phyloP scores from a whole-genome alignment of 2,888 invertebrate species.

The Dryobotodes eremita region DNA sequence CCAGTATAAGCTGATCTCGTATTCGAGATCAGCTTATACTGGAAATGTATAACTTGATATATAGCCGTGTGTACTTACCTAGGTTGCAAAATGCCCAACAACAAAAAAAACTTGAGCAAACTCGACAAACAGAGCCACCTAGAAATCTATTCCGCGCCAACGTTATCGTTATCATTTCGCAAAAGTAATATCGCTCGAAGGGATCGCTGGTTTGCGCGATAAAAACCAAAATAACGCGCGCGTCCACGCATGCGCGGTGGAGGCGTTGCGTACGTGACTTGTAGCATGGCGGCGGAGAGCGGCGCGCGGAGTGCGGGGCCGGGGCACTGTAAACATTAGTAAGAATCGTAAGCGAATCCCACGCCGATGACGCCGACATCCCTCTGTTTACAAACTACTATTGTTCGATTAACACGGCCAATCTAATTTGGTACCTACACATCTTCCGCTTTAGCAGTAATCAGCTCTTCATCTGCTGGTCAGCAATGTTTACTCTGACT shows the following conservation, averaged over 20 bases:
- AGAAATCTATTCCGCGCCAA: conserved; percentile 40
- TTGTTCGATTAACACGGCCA: conserved; percentile 65
- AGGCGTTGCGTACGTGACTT: conserved; percentile 87
- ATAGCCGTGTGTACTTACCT: not conserved
- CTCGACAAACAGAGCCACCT: conserved; percentile 7
- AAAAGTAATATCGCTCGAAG: conserved; percentile 92
- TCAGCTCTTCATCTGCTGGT: conserved; percentile 33
- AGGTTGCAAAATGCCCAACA: not conserved
- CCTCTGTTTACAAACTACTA: conserved; percentile 80
- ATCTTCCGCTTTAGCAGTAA: conserved; percentile 21
- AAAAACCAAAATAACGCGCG: conserved; percentile 82
- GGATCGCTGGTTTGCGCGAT: conserved; percentile 78
- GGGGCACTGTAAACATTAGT: conserved; percentile 80
- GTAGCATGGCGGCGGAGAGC: conserved; percentile 84
- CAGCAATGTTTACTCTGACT: conserved; percentile 54
- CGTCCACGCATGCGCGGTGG: conserved; percentile 82
- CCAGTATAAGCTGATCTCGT: too few relatives aligned
- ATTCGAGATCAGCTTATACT: too few relatives aligned
- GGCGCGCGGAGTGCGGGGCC: conserved; percentile 59
- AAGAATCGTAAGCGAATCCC: conserved; percentile 76
- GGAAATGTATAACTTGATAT: too few relatives aligned
- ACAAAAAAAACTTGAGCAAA: not conserved
- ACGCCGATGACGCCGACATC: conserved; percentile 77
- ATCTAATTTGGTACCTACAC: conserved; percentile 55
- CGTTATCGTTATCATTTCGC: conserved; percentile 81